Evolutionary conservation across 2,888 invertebrate species (phyloP).

Genomic region (Himalopsyche anomala): DNA sequence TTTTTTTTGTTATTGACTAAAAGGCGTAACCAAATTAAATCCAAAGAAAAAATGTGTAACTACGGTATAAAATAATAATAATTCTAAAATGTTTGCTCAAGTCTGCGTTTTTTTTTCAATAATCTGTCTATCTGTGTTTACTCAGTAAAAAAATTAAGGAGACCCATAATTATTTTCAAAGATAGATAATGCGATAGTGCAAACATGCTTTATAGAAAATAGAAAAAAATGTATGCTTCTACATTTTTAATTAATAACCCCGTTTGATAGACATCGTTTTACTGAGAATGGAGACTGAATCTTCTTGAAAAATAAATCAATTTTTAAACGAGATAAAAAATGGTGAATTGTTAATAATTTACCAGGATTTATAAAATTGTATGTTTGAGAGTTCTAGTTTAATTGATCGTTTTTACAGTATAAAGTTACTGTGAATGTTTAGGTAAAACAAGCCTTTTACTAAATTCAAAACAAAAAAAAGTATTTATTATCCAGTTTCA

Average conservation of each 20-base stretch:
- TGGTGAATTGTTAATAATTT: too few species aligned
- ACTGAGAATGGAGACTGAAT: too few species aligned
- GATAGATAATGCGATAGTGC: neutral
- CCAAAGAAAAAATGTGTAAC: conserved; percentile 8
- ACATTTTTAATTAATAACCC: conserved; percentile 22
- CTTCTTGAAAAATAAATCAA: too few species aligned
- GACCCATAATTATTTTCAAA: conserved; percentile 1
- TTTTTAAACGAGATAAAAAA: too few species aligned
- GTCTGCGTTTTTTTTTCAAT: conserved; percentile 4
- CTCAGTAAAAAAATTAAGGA: neutral
- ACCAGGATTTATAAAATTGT: too few species aligned
- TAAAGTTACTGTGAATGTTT: too few species aligned
- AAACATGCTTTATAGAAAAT: neutral
- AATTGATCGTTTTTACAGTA: too few species aligned
- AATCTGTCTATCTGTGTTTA: conserved; percentile 30
- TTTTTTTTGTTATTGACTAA: conserved; percentile 9
- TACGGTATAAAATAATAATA: neutral
- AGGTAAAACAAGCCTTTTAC: too few species aligned
- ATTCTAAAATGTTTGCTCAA: conserved; percentile 7
- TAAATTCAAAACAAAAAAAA: too few species aligned
- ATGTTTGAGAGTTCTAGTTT: too few species aligned
- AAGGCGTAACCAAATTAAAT: conserved; percentile 31
- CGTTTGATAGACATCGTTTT: neutral
- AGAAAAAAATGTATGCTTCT: neutral
- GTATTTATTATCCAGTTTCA: too few species aligned